Percentiles rank a stretch among this genome's conserved stretches.
These are phyloP conservation scores for Limnephilus marmoratus DNA, from an alignment of 2,888 invertebrate genomes.

Conservation along the genomic window DNA sequence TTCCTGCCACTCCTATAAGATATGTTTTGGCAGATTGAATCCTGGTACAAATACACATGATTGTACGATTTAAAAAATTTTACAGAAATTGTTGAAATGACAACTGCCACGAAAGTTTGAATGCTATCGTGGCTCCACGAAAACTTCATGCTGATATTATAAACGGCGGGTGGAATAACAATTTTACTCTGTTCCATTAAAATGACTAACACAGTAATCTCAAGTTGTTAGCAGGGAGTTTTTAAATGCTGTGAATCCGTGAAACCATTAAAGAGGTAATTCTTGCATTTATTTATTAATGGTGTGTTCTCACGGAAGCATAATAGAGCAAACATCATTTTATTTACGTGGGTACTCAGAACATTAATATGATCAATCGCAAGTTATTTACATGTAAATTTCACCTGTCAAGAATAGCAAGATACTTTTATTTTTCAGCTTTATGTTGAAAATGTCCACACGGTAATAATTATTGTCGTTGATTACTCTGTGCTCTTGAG, in stretches of 20 bases:
- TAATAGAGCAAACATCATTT: not conserved
- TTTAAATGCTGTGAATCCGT: not conserved
- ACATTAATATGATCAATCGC: not conserved
- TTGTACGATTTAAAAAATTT: not conserved
- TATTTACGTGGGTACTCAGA: not conserved
- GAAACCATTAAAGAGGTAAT: not conserved
- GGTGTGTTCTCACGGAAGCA: not conserved
- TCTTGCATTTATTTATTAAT: not conserved
- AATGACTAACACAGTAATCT: not conserved
- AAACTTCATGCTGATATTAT: not conserved
- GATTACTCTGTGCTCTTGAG: too few species aligned
- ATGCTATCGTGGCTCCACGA: not conserved
- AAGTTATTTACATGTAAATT: too few species aligned
- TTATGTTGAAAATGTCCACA: too few species aligned
- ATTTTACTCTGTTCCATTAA: not conserved
- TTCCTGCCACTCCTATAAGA: too few species aligned
- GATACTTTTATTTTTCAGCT: too few species aligned
- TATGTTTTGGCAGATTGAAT: too few species aligned
- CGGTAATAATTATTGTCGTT: too few species aligned
- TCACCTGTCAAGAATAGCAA: too few species aligned
- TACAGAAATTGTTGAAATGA: not conserved
- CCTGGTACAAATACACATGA: too few species aligned
- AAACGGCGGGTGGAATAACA: not conserved
- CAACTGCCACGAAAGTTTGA: not conserved
- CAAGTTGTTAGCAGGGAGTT: not conserved